Conservation (phyloP, 2,888 invertebrate genomes). For the Aspidapion aeneum region DNA sequence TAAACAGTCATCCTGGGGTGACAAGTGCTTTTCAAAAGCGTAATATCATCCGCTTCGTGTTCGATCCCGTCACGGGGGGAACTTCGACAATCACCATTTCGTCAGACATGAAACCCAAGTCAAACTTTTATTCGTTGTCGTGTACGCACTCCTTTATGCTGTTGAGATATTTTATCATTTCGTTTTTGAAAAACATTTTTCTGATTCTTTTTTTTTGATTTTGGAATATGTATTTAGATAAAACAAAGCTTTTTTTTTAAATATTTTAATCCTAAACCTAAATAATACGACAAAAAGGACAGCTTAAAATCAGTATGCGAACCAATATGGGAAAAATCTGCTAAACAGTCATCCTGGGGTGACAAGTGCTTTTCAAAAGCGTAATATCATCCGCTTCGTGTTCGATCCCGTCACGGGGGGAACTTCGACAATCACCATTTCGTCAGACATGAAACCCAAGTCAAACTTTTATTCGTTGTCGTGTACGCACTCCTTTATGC, state of each 20-base stretch:
- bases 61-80: constrained; percentile 76
- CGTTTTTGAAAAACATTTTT: too few species aligned
- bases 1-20: constrained; percentile 77
- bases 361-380: constrained; percentile 70
- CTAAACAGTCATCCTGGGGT: constrained; percentile 76
- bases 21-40: constrained; percentile 71
- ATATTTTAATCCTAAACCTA: too few species aligned
- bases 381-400: constrained; percentile 71
- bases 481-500: constrained; percentile 69
- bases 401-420: constrained; percentile 76
- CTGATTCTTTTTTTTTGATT: too few species aligned
- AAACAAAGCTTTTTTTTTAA: too few species aligned
- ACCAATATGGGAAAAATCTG: constrained; percentile 76
- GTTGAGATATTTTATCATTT: too few species aligned
- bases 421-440: constrained; percentile 80
- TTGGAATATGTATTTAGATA: too few species aligned
- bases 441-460: constrained; percentile 70
- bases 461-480: constrained; percentile 73
- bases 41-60: constrained; percentile 69
- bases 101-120: constrained; percentile 66
- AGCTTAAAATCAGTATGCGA: constrained; percentile 69
- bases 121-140: constrained; percentile 72
- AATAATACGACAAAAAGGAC: too few species aligned
- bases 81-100: constrained; percentile 83
- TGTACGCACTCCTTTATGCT: constrained; percentile 69